Percentiles rank a stretch among this genome's conserved stretches.
These are phyloP conservation scores for Orbicella faveolata DNA, from an alignment of 64 coral and sea anemone genomes.

Conservation along the genomic window DNA sequence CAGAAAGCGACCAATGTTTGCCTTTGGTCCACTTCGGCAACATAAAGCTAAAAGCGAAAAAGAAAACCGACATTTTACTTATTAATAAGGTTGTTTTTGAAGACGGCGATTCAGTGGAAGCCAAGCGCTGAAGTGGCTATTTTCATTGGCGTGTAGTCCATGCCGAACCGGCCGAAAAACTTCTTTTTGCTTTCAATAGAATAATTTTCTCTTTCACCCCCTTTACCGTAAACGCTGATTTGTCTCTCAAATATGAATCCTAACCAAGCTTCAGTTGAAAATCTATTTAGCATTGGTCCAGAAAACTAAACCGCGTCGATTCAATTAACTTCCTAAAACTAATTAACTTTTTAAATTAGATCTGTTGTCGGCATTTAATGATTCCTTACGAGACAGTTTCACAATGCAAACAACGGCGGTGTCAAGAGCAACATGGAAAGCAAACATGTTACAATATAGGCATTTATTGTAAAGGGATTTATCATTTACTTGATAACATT, in stretches of 20 bases:
- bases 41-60: neutral
- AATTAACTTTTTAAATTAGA: slow-evolving; percentile 16
- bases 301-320: neutral
- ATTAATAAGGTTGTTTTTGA: too few species aligned
- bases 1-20: neutral
- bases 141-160: neutral
- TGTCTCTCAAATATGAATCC: neutral
- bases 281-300: neutral
- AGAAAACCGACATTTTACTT: neutral
- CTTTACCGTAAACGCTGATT: neutral
- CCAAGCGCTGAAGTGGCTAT: too few species aligned
- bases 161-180: neutral
- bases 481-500: slow-evolving; percentile 33
- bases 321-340: slow-evolving; percentile 22
- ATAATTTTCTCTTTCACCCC: neutral
- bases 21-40: neutral
- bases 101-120: too few species aligned
- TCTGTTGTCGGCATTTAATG: slow-evolving; percentile 17
- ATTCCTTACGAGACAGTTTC: slow-evolving; percentile 12
- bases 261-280: neutral
- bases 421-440: slow-evolving; percentile 14
- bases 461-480: slow-evolving; percentile 12
- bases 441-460: slow-evolving; percentile 10
- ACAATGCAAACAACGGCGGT: slow-evolving; percentile 1
- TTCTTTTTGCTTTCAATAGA: neutral